Evolutionary conservation across 2,797 vertebrate species (phyloP), one percentile per base, ranked within the genome.

Genomic region (Knipowitschia caucasica): DNA sequence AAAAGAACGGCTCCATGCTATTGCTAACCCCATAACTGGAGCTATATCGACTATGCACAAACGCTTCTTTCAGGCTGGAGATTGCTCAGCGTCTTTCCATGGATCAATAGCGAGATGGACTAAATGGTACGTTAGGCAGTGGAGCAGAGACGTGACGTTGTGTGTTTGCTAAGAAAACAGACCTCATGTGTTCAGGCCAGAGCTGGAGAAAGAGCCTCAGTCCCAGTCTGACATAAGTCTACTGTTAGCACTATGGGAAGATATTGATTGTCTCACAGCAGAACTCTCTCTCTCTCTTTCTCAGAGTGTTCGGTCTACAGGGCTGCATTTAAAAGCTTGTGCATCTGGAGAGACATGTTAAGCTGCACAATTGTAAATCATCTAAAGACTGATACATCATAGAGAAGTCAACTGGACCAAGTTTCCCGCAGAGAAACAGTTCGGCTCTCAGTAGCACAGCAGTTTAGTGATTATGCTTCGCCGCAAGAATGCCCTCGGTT

Each of bases 51-150:
- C 50, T 8, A 8, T 30, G 38, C 7, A 51, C 60, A 62, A 75
- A 49, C 58, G 60, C 46, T 29, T 59, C 29, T 50, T 55, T 62
- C 59, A 44, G 33, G 57, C 56, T 73, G 73, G 67, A 61, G 66
- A 73, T 87, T 81, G 78, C 73, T 80, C 80, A 81, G 82, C 80
- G 71, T 63, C 79, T 82, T 75, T n/a, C 42, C 12, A 10, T 24
- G 35, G 45, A 79, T 89, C 83, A 80, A 88, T 86, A 84, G 82
- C 33, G 86, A 82, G 79, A 68, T 62, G 65, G 81, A 76, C 82
- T 85, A 77, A n/a, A 87, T 89, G 86, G 86, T 87, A 88, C 84
- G 62, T 42, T 64, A 57, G 64, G 42, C 65, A 62, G 64, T 10
- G 46, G 71, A 64, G 69, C 64, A 49, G 62, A 76, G 70, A 62